Evolutionary conservation across 2,113 vertebrate species (phyloP).

Genomic region (Petroica traversi): DNA sequence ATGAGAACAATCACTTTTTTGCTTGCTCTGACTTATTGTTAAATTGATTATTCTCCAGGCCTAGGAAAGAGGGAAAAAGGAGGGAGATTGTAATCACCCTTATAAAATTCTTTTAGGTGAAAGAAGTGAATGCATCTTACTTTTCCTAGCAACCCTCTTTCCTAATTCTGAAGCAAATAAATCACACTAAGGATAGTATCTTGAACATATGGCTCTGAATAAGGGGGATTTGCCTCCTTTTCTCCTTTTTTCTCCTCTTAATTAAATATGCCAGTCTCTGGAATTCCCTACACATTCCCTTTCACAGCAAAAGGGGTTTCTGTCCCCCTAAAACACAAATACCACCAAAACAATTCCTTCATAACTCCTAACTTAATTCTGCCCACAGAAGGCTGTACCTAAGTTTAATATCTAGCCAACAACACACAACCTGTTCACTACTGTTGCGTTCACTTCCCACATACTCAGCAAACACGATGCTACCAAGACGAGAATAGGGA

Average conservation of each 20-base stretch:
- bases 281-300: background rate
- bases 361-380: background rate
- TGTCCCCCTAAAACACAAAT: background rate
- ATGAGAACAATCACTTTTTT: conserved; percentile 8
- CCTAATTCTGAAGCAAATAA: conserved; percentile 31
- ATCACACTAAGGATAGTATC: conserved; percentile 20
- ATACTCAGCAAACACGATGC: background rate
- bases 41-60: conserved; percentile 1
- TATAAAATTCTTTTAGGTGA: background rate
- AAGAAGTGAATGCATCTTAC: background rate
- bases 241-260: background rate
- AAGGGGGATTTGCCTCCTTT: conserved; percentile 6
- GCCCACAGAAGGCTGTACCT: background rate
- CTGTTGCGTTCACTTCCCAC: background rate
- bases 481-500: background rate
- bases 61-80: background rate
- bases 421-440: background rate
- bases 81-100: background rate
- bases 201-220: conserved; percentile 31
- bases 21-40: background rate
- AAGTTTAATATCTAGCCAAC: background rate
- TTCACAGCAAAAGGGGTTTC: background rate
- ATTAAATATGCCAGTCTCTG: background rate
- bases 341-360: background rate
- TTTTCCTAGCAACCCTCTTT: conserved; percentile 29